Evolutionary conservation across 2,113 vertebrate species (phyloP).

Genomic region (Psammodynastes pulverulentus): DNA sequence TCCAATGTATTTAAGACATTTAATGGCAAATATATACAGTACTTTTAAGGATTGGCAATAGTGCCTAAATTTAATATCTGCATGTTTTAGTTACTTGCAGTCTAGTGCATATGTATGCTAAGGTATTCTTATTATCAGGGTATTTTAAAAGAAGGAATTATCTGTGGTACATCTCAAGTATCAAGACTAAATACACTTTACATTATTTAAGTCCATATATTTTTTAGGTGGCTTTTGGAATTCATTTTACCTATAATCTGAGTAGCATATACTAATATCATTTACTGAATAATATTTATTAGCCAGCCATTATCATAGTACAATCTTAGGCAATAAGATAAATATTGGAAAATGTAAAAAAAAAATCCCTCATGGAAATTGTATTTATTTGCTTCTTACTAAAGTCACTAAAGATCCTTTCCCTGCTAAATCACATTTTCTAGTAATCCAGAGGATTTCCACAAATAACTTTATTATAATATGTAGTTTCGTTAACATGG

Average conservation of each 20-base stretch:
- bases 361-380: background rate
- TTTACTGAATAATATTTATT: background rate
- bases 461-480: background rate
- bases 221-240: background rate
- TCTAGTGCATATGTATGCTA: background rate
- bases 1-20: slow-evolving; percentile 34
- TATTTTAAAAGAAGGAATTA: background rate
- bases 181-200: background rate
- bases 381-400: background rate
- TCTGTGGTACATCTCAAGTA: background rate
- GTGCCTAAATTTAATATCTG: background rate
- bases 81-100: background rate
- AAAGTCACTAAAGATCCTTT: background rate
- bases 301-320: background rate
- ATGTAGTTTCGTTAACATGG: background rate
- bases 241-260: background rate
- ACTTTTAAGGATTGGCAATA: slow-evolving; percentile 20
- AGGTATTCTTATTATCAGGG: background rate
- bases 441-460: background rate
- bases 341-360: background rate
- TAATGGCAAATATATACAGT: background rate
- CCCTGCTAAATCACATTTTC: background rate
- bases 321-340: background rate
- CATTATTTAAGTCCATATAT: background rate
- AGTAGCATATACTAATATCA: background rate